phyloP scores from a whole-genome alignment of 2,113 vertebrate genomes.

The Equus quagga region DNA sequence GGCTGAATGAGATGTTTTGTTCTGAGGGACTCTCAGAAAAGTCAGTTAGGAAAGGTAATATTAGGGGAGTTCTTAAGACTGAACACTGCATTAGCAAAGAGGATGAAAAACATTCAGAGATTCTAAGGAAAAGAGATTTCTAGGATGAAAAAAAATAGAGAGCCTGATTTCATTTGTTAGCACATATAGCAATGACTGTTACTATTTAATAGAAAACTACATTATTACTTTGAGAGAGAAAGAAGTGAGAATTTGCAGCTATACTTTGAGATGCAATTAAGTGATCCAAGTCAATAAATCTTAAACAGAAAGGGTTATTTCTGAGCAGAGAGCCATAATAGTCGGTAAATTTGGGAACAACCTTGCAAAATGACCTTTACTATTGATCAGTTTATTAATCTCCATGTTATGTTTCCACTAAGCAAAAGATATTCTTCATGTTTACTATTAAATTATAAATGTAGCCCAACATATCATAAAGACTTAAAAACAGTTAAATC shows the following conservation, averaged over 20 bases:
- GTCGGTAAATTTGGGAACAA: slow-evolving; percentile 13
- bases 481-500: not conserved
- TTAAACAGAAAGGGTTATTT: not conserved
- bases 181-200: not conserved
- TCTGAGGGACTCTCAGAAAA: slow-evolving; percentile 15
- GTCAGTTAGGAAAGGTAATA: slow-evolving; percentile 10
- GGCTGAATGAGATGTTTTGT: slow-evolving; percentile 18
- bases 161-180: slow-evolving; percentile 29
- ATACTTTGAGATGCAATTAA: not conserved
- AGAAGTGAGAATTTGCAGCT: not conserved
- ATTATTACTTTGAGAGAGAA: not conserved
- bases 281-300: not conserved
- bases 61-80: not conserved
- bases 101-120: not conserved
- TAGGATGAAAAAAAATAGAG: slow-evolving; percentile 3
- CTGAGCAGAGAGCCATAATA: not conserved
- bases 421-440: not conserved
- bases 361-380: not conserved
- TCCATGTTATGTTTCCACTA: not conserved
- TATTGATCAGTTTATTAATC: not conserved
- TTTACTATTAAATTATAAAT: slow-evolving; percentile 17
- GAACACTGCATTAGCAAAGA: not conserved
- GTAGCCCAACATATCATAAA: not conserved
- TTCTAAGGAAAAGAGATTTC: not conserved
- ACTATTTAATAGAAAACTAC: not conserved